These are phyloP conservation scores for Coptodon rendalli DNA, from an alignment of 2,113 vertebrate species.

Conservation along the genomic window DNA sequence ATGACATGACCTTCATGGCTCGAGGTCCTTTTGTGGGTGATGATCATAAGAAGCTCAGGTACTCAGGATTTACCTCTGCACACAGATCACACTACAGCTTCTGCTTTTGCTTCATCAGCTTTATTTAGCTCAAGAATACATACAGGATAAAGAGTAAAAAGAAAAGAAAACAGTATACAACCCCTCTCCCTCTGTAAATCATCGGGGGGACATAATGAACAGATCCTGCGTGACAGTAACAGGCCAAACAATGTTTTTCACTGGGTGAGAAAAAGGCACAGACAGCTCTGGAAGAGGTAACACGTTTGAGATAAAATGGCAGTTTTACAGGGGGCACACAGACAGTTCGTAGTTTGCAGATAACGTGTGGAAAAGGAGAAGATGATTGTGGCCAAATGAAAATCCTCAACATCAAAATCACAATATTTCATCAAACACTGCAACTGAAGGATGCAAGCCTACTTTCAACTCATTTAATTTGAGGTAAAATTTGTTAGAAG, in stretches of 20 bases:
- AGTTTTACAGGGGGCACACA: neutral
- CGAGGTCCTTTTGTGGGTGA: neutral
- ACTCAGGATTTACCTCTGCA: neutral
- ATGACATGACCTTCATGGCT: neutral
- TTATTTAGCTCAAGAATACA: conserved; percentile 23
- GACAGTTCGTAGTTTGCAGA: neutral
- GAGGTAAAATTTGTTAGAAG: neutral
- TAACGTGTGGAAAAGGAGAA: neutral
- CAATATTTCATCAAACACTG: neutral
- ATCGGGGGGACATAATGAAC: neutral
- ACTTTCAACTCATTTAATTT: neutral
- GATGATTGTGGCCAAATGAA: neutral
- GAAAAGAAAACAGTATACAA: neutral
- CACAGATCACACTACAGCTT: neutral
- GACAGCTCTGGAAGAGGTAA: neutral
- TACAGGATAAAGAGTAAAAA: conserved; percentile 4
- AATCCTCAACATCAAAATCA: neutral
- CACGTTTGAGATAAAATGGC: neutral
- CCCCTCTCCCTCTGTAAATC: neutral
- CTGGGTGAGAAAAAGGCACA: neutral
- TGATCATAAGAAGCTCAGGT: neutral
- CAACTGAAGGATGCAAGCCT: neutral
- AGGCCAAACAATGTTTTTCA: neutral
- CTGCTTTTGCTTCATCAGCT: neutral
- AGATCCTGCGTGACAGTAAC: neutral